Conservation (phyloP, 2,888 invertebrate genomes). For the Dryocosmus kuriphilus region DNA sequence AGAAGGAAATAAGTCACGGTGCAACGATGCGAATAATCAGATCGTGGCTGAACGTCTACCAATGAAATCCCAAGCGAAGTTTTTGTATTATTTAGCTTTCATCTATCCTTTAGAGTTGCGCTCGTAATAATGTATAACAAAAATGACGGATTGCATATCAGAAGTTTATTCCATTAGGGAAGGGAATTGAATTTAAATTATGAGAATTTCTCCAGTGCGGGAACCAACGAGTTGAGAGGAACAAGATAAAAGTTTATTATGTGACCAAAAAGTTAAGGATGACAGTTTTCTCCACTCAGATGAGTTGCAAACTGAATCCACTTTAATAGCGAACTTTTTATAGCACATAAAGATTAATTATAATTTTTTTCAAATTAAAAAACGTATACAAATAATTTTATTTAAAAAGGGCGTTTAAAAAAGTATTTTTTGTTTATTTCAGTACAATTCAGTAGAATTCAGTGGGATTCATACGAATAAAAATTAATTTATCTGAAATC, state of each 20-base stretch:
- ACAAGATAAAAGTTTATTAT: conserved; percentile 23
- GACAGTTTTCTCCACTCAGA: neutral
- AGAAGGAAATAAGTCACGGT: conserved; percentile 29
- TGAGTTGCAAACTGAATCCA: neutral
- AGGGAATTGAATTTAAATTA: neutral
- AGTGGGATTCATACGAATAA: too few relatives aligned
- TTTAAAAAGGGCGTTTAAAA: too few relatives aligned
- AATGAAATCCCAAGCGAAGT: conserved; percentile 11
- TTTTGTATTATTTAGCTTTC: conserved; percentile 10
- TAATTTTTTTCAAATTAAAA: too few relatives aligned
- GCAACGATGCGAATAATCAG: conserved; percentile 35
- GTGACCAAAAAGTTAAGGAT: conserved; percentile 13
- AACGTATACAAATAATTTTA: too few relatives aligned
- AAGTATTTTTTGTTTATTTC: too few relatives aligned
- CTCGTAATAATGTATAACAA: neutral
- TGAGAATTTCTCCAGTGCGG: conserved; percentile 22
- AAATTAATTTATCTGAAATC: too few relatives aligned
- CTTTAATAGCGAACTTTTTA: neutral
- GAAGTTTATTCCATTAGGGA: conserved; percentile 20
- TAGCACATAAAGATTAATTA: neutral
- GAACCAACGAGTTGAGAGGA: conserved; percentile 9
- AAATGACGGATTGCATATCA: conserved; percentile 26
- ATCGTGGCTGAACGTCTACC: neutral
- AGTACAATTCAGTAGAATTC: too few relatives aligned
- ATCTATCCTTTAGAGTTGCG: neutral